Percentiles rank a stretch among this genome's conserved stretches.
These are phyloP conservation scores for Sarcophaga caerulescens DNA, from an alignment of 2,888 invertebrate genomes.

Conservation along the genomic window DNA sequence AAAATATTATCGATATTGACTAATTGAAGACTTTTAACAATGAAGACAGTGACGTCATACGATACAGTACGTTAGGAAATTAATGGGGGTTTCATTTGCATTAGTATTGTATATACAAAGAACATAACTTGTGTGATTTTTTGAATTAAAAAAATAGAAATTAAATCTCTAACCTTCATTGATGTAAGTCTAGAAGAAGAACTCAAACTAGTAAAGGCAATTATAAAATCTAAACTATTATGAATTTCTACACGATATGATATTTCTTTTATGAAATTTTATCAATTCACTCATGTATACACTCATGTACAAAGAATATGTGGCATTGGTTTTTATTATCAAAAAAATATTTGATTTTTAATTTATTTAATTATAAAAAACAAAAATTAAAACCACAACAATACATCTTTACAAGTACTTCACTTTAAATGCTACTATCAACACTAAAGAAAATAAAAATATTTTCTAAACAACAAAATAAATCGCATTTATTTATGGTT, in stretches of 20 bases:
- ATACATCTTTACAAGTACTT: too few relatives aligned
- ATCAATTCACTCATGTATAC: constrained; percentile 41
- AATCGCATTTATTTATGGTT: too few relatives aligned
- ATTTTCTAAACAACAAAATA: too few relatives aligned
- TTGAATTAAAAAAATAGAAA: too few relatives aligned
- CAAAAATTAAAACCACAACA: constrained; percentile 12
- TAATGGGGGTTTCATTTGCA: neutral
- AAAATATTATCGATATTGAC: constrained; percentile 18
- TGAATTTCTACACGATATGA: neutral
- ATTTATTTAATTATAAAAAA: constrained; percentile 30
- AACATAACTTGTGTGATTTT: too few relatives aligned
- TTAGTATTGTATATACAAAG: too few relatives aligned
- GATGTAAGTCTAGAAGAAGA: too few relatives aligned
- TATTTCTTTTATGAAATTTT: neutral
- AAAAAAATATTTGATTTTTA: constrained; percentile 28
- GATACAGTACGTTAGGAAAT: constrained; percentile 35
- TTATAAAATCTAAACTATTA: neutral
- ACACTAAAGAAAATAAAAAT: too few relatives aligned
- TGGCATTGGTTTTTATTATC: neutral
- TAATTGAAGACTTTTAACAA: neutral
- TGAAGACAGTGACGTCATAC: neutral
- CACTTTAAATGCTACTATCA: too few relatives aligned
- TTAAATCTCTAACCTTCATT: too few relatives aligned
- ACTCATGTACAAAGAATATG: constrained; percentile 24
- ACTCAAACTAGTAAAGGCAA: too few relatives aligned